Evolutionary conservation across 2,888 invertebrate genomes (phyloP), one percentile per base, ranked within the genome.

Genomic region (Ornithoptera alexandrae): DNA sequence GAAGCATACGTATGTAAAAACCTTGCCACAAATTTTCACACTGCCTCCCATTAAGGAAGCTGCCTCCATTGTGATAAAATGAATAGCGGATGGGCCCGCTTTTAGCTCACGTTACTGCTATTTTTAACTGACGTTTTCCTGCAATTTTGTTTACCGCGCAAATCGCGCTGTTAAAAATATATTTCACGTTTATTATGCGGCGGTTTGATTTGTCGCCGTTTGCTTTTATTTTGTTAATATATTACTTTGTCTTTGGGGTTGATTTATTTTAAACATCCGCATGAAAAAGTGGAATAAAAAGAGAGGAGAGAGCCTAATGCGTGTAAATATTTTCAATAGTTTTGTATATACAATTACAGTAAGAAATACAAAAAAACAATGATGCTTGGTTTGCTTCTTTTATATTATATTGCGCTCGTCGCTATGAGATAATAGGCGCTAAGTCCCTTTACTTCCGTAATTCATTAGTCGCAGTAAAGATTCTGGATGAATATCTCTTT

Each of bases 41-140:
- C 50, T 60, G 62, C 53, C 53, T 57, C 69, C 56, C 24, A 62
- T 62, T 62, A 62, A 66, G 65, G 65, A 69, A 69, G 65, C 62
- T 30, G 61, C 58, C 58, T 62, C 65, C 69, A 65, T 69, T 66
- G 65, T 66, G 60, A 69, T 69, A 69, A 65, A 69, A 69, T 61
- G 69, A 56, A 69, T 65, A 69, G 65, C 69, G 69, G 69, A 69
- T 66, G 69, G 61, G 65, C 62, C 69, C 69, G 69, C 56, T 62
- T 66, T 62, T 65, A 65, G 56, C 22, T 60, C 60, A 39, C 65
- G 65, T 58, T 61, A 69, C 69, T 57, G 65, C 65, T 69, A 65
- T 69, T 69, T 53, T 69, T 69, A 22, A 65, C 65, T 62, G 65
- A 65, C 57, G 65, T 53, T 69, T 62, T 58, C 62, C 65, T 50